Conservation (phyloP, 1,140 invertebrate genomes). For the Physella acuta region DNA sequence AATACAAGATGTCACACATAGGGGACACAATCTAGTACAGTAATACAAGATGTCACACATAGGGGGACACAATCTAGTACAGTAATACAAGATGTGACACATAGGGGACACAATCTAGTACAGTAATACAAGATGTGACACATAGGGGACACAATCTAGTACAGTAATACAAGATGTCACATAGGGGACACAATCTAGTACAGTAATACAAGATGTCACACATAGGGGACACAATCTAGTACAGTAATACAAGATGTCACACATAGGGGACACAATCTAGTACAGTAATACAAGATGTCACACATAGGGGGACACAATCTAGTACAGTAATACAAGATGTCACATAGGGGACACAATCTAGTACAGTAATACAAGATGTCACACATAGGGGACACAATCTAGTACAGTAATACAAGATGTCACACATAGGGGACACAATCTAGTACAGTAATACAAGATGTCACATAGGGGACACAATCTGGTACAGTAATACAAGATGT, state of each 20-base stretch:
- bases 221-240: constrained; percentile 51
- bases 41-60: constrained; percentile 54
- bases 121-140: background rate
- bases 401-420: constrained; percentile 42
- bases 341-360: constrained; percentile 53
- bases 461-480: constrained; percentile 54
- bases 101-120: constrained; percentile 50
- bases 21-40: constrained; percentile 44
- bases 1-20: constrained; percentile 57
- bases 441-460: constrained; percentile 26
- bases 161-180: constrained; percentile 7
- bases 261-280: constrained; percentile 53
- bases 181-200: constrained; percentile 50
- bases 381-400: constrained; percentile 55
- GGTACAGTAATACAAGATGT: constrained; percentile 42
- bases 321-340: constrained; percentile 12
- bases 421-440: constrained; percentile 56
- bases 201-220: constrained; percentile 52
- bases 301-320: constrained; percentile 55
- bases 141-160: constrained; percentile 50
- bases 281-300: constrained; percentile 49
- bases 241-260: constrained; percentile 49
- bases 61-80: constrained; percentile 51
- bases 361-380: constrained; percentile 45
- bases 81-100: too few species aligned